Evolutionary conservation across 2,113 vertebrate genomes (phyloP), one percentile per base, ranked within the genome.

Genomic region (Channa argus): DNA sequence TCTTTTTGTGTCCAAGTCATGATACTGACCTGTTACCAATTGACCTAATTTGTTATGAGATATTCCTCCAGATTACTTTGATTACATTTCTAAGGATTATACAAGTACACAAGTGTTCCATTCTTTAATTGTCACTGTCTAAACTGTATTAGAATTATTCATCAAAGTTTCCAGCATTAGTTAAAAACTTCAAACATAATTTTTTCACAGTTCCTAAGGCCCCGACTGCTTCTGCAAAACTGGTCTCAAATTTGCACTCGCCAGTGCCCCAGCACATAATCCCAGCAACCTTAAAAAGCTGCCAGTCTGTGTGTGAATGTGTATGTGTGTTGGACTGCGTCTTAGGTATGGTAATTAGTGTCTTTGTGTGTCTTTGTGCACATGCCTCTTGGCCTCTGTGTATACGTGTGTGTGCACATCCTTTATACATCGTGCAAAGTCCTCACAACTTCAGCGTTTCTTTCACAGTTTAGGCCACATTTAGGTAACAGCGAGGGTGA

Each of bases 301-400:
- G 13, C 39, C 59, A 56, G 5, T 45, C 41, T 51, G 46, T 77
- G 67, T 59, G 52, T 55, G n/a, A 37, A 45, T 62, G 63, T 44
- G 49, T 63, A 3, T 39, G 38, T 39, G 43, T 52, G 52, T 34
- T 14, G 45, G 69, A 49, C 41, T 56, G 61, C 62, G 65, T 71
- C 24, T 24, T 24, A 24, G 5, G 61, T 43, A 86, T 64, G 72
- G n/a, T 82, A 60, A 84, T 86, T 41, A 50, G 50, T 51, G 77
- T 73, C 50, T 83, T 66, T 82, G 15, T 71, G 50, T 51, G 77
- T 73, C 53, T 83, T 63, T 82, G 15, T 71, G 33, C 55, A 39
- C 33, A 43, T 71, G 12, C 33, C 54, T 72, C 44, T 33, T 9
- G 24, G 37, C 49, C 39, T 33, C 13, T 58, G 36, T 63, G 2